Evolutionary conservation across 92 coral and sea anemone species (phyloP).

Genomic region (Isaurus tuberculatus): DNA sequence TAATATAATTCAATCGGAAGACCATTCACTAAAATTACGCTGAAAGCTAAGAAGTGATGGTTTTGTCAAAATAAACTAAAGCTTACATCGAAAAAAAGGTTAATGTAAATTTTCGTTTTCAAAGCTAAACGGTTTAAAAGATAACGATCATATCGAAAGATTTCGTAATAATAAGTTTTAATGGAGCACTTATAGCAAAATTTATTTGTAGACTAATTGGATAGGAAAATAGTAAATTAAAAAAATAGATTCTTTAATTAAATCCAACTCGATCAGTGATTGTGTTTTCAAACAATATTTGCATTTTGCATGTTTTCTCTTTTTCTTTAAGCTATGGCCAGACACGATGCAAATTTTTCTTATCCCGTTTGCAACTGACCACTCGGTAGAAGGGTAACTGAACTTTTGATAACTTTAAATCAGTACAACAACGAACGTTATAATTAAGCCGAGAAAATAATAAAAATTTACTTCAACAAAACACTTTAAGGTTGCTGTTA

Average conservation of each 20-base stretch:
- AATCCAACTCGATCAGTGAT: not conserved
- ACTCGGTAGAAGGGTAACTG: not conserved
- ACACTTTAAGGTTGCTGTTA: constrained; percentile 13
- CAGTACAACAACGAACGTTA: not conserved
- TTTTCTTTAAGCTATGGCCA: not conserved
- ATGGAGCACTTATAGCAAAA: not conserved
- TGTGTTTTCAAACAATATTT: not conserved
- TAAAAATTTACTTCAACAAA: constrained; percentile 7
- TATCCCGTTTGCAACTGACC: not conserved
- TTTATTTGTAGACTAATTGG: not conserved
- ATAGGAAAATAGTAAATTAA: not conserved
- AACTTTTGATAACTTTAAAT: not conserved
- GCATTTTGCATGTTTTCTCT: not conserved
- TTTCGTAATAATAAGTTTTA: not conserved
- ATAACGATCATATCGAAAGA: not conserved
- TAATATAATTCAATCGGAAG: constrained; percentile 6
- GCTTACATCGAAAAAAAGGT: not conserved
- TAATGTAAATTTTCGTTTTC: not conserved
- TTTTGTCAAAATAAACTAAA: not conserved
- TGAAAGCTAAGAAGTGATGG: not conserved
- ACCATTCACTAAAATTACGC: not conserved
- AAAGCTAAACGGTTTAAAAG: not conserved
- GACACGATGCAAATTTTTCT: not conserved
- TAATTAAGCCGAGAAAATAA: not conserved
- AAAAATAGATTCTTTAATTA: not conserved